Percentiles rank a stretch among this genome's conserved stretches.
Evolutionary conservation across 2,888 invertebrate genomes (phyloP).

Genomic region (Apamea crenata): DNA sequence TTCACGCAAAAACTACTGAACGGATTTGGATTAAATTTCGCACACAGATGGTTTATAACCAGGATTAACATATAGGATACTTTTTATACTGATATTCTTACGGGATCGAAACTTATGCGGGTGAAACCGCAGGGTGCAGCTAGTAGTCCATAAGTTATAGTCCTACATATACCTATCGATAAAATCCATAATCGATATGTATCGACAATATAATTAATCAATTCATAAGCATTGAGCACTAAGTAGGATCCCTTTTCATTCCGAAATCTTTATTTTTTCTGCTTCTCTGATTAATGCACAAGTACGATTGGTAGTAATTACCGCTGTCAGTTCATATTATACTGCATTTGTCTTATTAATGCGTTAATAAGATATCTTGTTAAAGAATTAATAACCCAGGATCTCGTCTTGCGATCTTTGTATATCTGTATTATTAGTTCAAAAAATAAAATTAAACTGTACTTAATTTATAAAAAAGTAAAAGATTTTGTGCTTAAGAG

Average conservation of each 20-base stretch:
- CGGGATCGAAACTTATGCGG: too few species aligned
- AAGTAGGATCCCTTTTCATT: neutral
- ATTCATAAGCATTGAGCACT: neutral
- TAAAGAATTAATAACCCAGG: slow-evolving; percentile 39
- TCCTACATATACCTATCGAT: neutral
- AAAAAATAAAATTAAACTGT: slow-evolving; percentile 35
- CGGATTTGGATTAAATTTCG: too few species aligned
- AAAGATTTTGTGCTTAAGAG: slow-evolving; percentile 21
- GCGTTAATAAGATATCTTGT: slow-evolving; percentile 62
- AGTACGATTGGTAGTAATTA: slow-evolving; percentile 60
- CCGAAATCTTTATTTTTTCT: slow-evolving; percentile 26
- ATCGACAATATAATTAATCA: neutral
- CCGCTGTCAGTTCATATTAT: slow-evolving; percentile 46
- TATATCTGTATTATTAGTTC: slow-evolving; percentile 54
- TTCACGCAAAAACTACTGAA: too few species aligned
- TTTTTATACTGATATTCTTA: too few species aligned
- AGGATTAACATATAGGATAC: too few species aligned
- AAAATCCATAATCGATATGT: neutral
- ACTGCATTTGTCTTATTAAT: slow-evolving; percentile 57
- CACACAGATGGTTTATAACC: too few species aligned
- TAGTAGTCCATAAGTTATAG: too few species aligned
- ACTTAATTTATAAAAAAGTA: slow-evolving; percentile 37
- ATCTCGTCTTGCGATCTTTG: slow-evolving; percentile 48
- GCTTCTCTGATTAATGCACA: slow-evolving; percentile 38
- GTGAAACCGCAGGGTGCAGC: too few species aligned